Evolutionary conservation across 1,140 invertebrate species (phyloP).

Genomic region (Drosophila novamexicana): DNA sequence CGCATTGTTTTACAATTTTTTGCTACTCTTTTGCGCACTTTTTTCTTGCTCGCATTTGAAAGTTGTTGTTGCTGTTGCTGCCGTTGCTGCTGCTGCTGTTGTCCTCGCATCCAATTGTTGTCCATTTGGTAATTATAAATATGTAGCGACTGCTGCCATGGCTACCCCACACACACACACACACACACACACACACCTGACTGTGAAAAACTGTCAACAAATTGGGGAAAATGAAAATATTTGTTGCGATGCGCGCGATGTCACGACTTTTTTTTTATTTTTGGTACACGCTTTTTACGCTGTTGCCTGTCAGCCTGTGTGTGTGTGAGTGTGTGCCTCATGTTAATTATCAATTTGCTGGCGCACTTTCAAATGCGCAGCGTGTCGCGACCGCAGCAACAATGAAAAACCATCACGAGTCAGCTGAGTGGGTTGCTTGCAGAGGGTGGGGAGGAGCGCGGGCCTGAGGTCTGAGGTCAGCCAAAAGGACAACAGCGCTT

Average conservation of each 20-base stretch:
- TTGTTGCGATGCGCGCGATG: constrained; percentile 46
- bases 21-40: constrained; percentile 5
- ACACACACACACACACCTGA: constrained; percentile 7
- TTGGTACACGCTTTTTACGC: constrained; percentile 49
- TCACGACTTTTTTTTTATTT: constrained; percentile 43
- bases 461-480: constrained; percentile 23
- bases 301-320: constrained; percentile 52
- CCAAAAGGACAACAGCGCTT: constrained; percentile 47
- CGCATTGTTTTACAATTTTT: constrained; percentile 64
- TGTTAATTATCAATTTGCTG: constrained; percentile 80
- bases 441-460: background rate
- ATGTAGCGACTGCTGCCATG: constrained; percentile 59
- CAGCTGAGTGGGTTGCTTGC: constrained; percentile 1
- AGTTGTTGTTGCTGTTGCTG: constrained; percentile 24
- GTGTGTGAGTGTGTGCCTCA: constrained; percentile 29
- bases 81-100: constrained; percentile 15
- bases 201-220: constrained; percentile 73
- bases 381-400: constrained; percentile 77
- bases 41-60: constrained; percentile 23
- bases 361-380: constrained; percentile 47
- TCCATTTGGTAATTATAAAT: constrained; percentile 82
- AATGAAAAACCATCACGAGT: constrained; percentile 74
- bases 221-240: constrained; percentile 71
- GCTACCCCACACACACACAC: constrained; percentile 13
- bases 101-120: constrained; percentile 59